Base-by-base conservation (phyloP, 1,140 invertebrate genomes). In the Adoxophyes honmai region DNA sequence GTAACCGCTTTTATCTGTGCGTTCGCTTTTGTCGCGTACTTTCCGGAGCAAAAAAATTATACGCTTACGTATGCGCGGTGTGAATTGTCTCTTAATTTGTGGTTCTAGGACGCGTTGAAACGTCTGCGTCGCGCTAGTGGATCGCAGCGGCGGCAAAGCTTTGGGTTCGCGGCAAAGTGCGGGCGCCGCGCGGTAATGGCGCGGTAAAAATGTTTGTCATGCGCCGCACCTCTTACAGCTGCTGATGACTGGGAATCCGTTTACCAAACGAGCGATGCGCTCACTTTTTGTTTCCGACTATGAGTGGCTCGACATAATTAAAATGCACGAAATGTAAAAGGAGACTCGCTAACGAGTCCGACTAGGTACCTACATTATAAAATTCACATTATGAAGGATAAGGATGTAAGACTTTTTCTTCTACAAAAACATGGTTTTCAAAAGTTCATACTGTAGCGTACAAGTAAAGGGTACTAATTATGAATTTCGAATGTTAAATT, bases 401-500 rank as follows among this genome's bases (percentile, higher is more conserved):
- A 28, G 42, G 28, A 21, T 48, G 7, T 28, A 48, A 48, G 1
- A 48, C 21, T 18, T 48, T 48, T 21, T 6, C 2, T 28, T 18
- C 16, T 4, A 21, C n/a, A 48, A 18, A 11, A 48, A 48, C 21
- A 18, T 21, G 42, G 16, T n/a, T n/a, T 48, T 48, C 21, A 6
- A 48, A 48, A 28, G 42, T 48, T 16, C 21, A 21, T 28, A 48
- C 21, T 18, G 21, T 48, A 21, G 18, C 16, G n/a, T 28, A 11
- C 42, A 48, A 79, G 75, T 28, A 28, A 28, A 28, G 21, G 75
- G 73, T 72, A 70, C 74, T 80, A 85, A 85, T 82, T 82, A 85
- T 82, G 74, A 72, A 74, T 78, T 82, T 82, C 82, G 76, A 78
- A 78, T 77, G 75, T 81, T 80, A 82, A 85, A 82, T 74, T 78